phyloP scores from a whole-genome alignment of 2,113 vertebrate species.

The Psittacula cyanocephala region DNA sequence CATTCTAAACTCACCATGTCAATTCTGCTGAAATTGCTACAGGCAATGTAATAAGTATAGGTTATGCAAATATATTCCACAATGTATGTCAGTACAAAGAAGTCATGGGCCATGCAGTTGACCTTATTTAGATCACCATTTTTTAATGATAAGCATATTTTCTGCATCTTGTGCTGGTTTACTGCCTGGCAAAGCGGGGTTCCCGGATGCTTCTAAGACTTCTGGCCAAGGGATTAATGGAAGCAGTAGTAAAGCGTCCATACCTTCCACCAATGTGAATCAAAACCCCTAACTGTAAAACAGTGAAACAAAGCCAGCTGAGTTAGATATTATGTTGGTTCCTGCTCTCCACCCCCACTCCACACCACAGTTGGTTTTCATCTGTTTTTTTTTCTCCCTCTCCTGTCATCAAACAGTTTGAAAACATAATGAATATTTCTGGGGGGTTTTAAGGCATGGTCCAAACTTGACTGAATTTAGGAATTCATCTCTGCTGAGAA shows the following conservation, averaged over 20 bases:
- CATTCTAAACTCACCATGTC: neutral
- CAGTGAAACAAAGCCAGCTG: neutral
- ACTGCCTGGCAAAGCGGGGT: neutral
- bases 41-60: neutral
- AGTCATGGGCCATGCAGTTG: neutral
- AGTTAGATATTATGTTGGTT: neutral
- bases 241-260: neutral
- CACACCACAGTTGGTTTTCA: neutral
- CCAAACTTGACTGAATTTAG: neutral
- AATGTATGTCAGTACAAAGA: neutral
- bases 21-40: neutral
- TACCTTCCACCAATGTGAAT: fast-evolving
- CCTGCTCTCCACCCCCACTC: neutral
- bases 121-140: neutral
- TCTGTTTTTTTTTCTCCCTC: neutral
- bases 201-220: neutral
- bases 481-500: neutral
- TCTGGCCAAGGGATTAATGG: neutral
- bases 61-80: neutral
- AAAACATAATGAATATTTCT: neutral
- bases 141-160: neutral
- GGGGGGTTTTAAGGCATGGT: neutral
- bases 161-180: neutral
- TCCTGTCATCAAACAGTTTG: neutral
- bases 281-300: neutral